Base-by-base conservation (phyloP, 2,888 invertebrate genomes). In the Drosophila fulvimacula region DNA sequence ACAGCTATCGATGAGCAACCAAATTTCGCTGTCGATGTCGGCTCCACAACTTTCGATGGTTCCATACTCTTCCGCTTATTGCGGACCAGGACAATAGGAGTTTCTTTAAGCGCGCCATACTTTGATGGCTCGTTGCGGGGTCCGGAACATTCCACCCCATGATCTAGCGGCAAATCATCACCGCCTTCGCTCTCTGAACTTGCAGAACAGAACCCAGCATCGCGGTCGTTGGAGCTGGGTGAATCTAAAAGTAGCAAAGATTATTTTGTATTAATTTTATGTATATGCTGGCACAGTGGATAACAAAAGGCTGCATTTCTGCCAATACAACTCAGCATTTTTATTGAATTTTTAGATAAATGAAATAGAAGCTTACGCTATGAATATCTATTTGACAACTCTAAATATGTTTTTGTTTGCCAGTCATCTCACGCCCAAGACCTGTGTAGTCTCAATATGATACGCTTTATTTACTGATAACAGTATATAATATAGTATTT, bases 141-240 rank as follows among this genome's bases (percentile, higher is more conserved):
- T 55, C 52, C 70, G 73, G 93, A 92, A 44, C 86, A 89, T 30
- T 27, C 17, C 36, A 19, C 2, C n/a, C 88, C 85, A 71, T 82
- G 78, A 68, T 93, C 92, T 67, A 93, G 86, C 55, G 94, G 94
- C 69, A 95, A 66, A 84, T 96, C 96, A 78, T 96, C 96, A 0
- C 94, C 95, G 59, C 90, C 91, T 64, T 92, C 93, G 55, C 83
- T 83, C 58, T 89, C 83, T 3, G 93, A 93, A 65, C 93, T 92
- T 3, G 95, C 95, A 1, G 95, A 96, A 74, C 95, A 96, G 91
- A 96, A 96, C 53, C 95, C 96, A 5, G 95, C 95, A 89, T 96
- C 96, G 60, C 92, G 91, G 80, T 93, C 92, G 55, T 91, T 91
- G 52, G 92, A 92, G 72, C 91, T 90, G 61, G 92, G 91, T 46